Evolutionary conservation across 1,140 invertebrate genomes (phyloP).

Genomic region (Chironomus tepperi): DNA sequence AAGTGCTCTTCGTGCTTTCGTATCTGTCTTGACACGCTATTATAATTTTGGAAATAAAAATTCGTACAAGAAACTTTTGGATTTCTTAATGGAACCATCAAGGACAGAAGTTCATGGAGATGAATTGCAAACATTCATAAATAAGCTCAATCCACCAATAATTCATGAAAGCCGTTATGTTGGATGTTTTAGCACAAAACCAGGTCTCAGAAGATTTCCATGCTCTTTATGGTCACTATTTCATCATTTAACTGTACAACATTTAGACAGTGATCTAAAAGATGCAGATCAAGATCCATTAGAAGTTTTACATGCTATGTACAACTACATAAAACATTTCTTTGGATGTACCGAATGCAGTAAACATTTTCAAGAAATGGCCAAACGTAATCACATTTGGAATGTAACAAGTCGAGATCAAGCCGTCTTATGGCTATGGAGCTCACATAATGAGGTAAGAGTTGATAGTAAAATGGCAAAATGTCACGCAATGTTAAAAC

Average conservation of each 20-base stretch:
- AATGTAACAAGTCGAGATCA: constrained; percentile 61
- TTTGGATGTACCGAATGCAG: constrained; percentile 90
- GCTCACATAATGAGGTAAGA: constrained; percentile 84
- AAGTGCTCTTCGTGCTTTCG: constrained; percentile 60
- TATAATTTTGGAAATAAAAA: constrained; percentile 47
- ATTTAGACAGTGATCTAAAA: constrained; percentile 43
- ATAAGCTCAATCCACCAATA: constrained; percentile 31
- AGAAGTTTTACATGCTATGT: constrained; percentile 70
- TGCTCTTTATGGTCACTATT: constrained; percentile 94
- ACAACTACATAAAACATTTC: constrained; percentile 84
- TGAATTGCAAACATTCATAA: constrained; percentile 33
- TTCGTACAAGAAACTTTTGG: neutral
- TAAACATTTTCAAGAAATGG: constrained; percentile 76
- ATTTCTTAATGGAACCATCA: constrained; percentile 15
- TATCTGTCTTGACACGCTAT: constrained; percentile 58
- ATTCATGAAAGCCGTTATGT: constrained; percentile 51
- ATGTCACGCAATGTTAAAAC: neutral
- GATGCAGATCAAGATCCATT: constrained; percentile 41
- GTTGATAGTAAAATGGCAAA: neutral
- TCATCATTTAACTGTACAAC: constrained; percentile 83
- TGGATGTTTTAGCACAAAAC: constrained; percentile 55
- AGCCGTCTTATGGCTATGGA: constrained; percentile 88
- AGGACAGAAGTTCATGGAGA: constrained; percentile 28
- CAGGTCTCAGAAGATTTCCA: constrained; percentile 76
- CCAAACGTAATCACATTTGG: constrained; percentile 53